Conservation (phyloP, 2,888 invertebrate species). For the Spicauda simplicius region DNA sequence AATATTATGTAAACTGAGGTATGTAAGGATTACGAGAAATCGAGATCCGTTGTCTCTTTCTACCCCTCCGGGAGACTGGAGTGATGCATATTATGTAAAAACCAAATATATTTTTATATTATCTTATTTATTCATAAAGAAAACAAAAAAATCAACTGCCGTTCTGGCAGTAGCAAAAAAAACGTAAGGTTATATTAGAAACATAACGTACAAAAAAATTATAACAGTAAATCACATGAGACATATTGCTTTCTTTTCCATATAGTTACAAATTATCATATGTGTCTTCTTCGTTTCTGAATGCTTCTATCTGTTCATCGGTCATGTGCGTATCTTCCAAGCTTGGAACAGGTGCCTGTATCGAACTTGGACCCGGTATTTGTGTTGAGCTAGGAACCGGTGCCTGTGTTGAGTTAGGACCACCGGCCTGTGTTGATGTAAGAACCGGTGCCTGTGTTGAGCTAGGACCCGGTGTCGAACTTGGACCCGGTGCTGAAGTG, state of each 20-base stretch:
- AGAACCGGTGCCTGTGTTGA: conserved; percentile 25
- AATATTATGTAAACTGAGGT: conserved; percentile 24
- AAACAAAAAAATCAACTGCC: conserved; percentile 25
- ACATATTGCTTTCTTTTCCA: conserved; percentile 21
- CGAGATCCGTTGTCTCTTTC: conserved; percentile 25
- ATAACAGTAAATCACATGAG: conserved; percentile 28
- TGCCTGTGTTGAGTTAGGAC: conserved; percentile 18
- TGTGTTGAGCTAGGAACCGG: conserved; percentile 4
- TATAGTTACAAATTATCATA: conserved; percentile 23
- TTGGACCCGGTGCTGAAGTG: conserved; percentile 19
- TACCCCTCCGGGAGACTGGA: conserved; percentile 23
- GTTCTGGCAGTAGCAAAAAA: conserved; percentile 25
- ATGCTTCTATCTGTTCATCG: conserved; percentile 28
- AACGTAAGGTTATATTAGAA: conserved; percentile 28
- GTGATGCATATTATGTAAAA: conserved; percentile 26
- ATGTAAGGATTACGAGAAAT: conserved; percentile 24
- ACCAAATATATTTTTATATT: neutral
- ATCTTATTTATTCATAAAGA: conserved; percentile 23
- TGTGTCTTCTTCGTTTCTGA: conserved; percentile 28
- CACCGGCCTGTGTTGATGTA: conserved; percentile 18
- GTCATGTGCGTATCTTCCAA: conserved; percentile 26
- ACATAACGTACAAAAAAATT: conserved; percentile 27
- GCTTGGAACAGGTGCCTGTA: conserved; percentile 21
- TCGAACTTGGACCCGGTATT: conserved; percentile 14
- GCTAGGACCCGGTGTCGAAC: conserved; percentile 27